A percentile compares a stretch with the other conserved stretches of the same genome.
phyloP scores from a whole-genome alignment of 37 sponge, comb jelly and placozoan species.

The Beroe ovata region DNA sequence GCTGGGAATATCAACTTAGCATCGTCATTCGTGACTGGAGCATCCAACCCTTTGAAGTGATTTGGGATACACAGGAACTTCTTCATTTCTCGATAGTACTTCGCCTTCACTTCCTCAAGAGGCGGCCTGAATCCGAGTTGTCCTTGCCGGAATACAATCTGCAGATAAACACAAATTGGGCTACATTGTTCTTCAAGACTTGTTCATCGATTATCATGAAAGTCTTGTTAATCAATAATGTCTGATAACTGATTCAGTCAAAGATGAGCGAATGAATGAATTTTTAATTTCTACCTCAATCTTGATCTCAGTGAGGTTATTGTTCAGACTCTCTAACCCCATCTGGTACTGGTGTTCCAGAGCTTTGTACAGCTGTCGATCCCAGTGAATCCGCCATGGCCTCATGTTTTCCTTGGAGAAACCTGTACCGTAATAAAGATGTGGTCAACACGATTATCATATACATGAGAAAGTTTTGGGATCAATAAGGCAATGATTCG shows the following conservation, averaged over 20 bases:
- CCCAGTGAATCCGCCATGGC: constrained; percentile 93
- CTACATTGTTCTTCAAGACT: no score
- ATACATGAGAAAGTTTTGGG: no score
- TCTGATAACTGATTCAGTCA: no score
- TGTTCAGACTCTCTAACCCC: constrained; percentile 88
- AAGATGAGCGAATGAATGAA: no score
- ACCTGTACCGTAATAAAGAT: no score
- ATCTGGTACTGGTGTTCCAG: constrained; percentile 97
- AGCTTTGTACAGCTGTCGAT: constrained; percentile 96
- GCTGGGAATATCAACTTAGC: constrained; percentile 80
- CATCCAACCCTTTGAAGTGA: constrained; percentile 81
- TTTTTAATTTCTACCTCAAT: constrained; percentile 89
- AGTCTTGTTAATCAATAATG: no score
- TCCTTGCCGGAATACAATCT: constrained; percentile 75
- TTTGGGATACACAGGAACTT: constrained; percentile 90
- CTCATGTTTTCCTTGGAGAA: constrained; percentile 77
- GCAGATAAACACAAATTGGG: no score
- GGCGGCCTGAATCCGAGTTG: constrained; percentile 90
- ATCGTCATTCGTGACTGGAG: constrained; percentile 52
- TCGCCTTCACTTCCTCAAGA: constrained; percentile 89
- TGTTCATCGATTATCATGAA: no score
- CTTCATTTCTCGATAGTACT: constrained; percentile 94
- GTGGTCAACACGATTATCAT: no score
- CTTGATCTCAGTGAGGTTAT: constrained; percentile 94
- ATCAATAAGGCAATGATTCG: no score